These are phyloP conservation scores for Clarias batrachus DNA, from an alignment of 2,113 vertebrate species.

Conservation along the genomic window DNA sequence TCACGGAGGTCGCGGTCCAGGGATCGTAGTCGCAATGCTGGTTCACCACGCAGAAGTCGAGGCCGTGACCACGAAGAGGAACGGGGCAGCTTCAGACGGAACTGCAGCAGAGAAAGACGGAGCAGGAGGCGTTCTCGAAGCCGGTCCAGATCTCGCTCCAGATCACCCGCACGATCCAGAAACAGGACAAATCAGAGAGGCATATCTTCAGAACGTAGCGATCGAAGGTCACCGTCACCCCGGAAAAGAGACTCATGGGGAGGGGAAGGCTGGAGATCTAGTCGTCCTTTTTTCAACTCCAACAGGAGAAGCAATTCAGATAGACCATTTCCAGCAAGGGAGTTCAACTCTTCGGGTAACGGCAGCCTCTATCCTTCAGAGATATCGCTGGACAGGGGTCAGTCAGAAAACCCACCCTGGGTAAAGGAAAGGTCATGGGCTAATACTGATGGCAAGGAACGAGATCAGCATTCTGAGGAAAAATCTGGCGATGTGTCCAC, in stretches of 20 bases:
- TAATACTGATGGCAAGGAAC: constrained; percentile 72
- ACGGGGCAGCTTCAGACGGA: constrained; percentile 75
- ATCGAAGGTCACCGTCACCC: constrained; percentile 80
- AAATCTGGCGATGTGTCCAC: constrained; percentile 73
- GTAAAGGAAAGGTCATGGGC: constrained; percentile 83
- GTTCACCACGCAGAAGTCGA: constrained; percentile 76
- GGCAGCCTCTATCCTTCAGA: constrained; percentile 62
- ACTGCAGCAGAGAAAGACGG: constrained; percentile 80
- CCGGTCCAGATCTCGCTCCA: constrained; percentile 74
- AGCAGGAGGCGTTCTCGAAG: constrained; percentile 79
- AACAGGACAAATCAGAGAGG: constrained; percentile 76
- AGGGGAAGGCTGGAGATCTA: constrained; percentile 55
- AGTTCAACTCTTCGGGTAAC: constrained; percentile 68
- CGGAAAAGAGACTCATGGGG: constrained; percentile 80
- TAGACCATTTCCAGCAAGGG: constrained; percentile 72
- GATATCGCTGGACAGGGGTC: constrained; percentile 73
- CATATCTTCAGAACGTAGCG: constrained; percentile 73
- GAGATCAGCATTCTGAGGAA: constrained; percentile 82
- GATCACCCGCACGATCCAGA: constrained; percentile 77
- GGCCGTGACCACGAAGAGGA: constrained; percentile 76
- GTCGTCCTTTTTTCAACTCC: constrained; percentile 65
- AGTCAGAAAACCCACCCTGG: constrained; percentile 87
- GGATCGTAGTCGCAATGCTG: constrained; percentile 68
- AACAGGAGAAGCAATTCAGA: constrained; percentile 77
- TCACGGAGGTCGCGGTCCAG: constrained; percentile 75